A percentile compares a stretch with the other conserved stretches of the same genome.
phyloP scores from a whole-genome alignment of 1,140 invertebrate species.

The Lutraria rhynchaena region DNA sequence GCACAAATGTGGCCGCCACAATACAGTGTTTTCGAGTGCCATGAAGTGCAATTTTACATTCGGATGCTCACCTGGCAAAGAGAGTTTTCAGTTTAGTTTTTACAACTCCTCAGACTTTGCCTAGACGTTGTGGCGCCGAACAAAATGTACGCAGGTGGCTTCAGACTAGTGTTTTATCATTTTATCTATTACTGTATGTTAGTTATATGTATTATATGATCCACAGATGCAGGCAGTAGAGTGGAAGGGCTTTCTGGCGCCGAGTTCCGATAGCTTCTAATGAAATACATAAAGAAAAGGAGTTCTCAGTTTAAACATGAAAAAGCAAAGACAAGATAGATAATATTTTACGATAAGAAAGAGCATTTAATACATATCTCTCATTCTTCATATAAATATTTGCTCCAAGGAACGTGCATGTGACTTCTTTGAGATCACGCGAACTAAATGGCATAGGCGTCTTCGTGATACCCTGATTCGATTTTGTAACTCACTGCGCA shows the following conservation, averaged over 20 bases:
- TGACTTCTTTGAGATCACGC: no score
- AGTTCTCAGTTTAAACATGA: constrained; percentile 48
- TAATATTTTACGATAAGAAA: constrained; percentile 53
- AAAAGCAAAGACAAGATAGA: constrained; percentile 31
- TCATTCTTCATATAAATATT: no score
- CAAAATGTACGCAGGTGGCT: constrained; percentile 57
- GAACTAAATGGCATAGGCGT: no score
- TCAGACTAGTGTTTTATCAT: constrained; percentile 59
- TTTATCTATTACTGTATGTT: constrained; percentile 61
- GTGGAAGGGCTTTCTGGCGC: constrained; percentile 38
- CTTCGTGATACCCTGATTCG: no score
- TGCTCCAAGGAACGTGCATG: no score
- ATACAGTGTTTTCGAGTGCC: no score
- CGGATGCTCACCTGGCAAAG: constrained; percentile 25
- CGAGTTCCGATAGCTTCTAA: constrained; percentile 50
- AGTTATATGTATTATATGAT: constrained; percentile 57
- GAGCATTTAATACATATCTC: constrained; percentile 21
- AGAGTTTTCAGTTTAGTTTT: constrained; percentile 28
- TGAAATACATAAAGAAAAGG: constrained; percentile 42
- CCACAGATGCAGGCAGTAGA: constrained; percentile 38
- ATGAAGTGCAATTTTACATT: no score
- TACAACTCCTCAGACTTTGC: constrained; percentile 34
- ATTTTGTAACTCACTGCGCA: no score
- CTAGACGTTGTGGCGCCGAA: constrained; percentile 48
- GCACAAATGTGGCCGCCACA: no score